Conservation (phyloP, 2,113 vertebrate species). For the Thinocorus orbignyianus region DNA sequence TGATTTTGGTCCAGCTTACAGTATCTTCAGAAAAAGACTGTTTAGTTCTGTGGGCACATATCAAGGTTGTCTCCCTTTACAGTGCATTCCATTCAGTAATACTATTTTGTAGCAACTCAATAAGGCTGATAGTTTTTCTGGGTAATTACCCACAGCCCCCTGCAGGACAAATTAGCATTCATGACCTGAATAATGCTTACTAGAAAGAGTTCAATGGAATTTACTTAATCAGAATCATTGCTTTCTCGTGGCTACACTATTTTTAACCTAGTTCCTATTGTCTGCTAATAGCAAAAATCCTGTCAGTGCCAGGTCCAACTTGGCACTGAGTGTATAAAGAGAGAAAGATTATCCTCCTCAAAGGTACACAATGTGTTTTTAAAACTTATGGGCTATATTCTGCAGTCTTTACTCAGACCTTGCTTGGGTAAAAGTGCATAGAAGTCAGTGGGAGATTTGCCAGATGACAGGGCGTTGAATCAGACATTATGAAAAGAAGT, state of each 20-base stretch:
- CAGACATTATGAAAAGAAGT: conserved; percentile 19
- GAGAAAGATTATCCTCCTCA: conserved; percentile 42
- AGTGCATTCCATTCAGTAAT: conserved; percentile 69
- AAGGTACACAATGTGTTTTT: conserved; percentile 26
- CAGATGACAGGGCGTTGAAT: conserved; percentile 42
- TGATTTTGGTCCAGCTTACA: conserved; percentile 33
- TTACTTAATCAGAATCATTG: conserved; percentile 84
- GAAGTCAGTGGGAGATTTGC: conserved; percentile 19
- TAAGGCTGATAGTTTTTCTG: conserved; percentile 83
- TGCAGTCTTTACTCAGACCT: conserved; percentile 16
- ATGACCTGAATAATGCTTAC: conserved; percentile 84
- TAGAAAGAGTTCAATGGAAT: conserved; percentile 85
- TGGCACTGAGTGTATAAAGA: conserved; percentile 28
- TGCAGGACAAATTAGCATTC: conserved; percentile 85
- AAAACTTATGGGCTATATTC: conserved; percentile 21
- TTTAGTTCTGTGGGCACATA: conserved; percentile 36
- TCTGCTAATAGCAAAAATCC: conserved; percentile 67
- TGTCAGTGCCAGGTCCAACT: conserved; percentile 56
- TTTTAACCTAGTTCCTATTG: conserved; percentile 64
- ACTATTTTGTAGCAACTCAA: conserved; percentile 79
- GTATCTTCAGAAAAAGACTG: not conserved
- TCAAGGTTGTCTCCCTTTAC: conserved; percentile 74
- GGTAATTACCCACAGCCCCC: conserved; percentile 84
- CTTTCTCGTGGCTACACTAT: conserved; percentile 75
- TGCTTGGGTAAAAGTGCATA: not conserved